These are phyloP conservation scores for Onchidella celtica DNA, from an alignment of 2,888 invertebrate genomes.

Conservation along the genomic window DNA sequence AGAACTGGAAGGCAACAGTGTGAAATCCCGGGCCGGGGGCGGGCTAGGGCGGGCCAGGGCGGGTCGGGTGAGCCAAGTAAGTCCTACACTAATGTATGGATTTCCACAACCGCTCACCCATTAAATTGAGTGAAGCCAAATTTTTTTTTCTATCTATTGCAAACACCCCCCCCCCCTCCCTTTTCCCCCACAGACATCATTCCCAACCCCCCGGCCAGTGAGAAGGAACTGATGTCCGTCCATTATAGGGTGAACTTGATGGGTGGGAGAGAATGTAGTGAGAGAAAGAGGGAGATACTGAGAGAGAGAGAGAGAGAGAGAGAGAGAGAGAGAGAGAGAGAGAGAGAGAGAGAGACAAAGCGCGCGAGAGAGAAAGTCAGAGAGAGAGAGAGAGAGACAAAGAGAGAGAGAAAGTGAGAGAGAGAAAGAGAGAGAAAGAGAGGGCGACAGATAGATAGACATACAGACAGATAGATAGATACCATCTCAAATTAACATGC, in stretches of 20 bases:
- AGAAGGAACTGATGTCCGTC: not conserved
- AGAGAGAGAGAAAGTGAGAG: not conserved
- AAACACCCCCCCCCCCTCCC: too few relatives aligned
- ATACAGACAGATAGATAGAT: not conserved
- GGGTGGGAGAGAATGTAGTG: not conserved
- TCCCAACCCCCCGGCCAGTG: too few relatives aligned
- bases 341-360: not conserved
- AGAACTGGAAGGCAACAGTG: not conserved
- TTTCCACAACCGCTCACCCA: not conserved
- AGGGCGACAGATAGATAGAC: not conserved
- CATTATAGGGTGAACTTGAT: too few relatives aligned
- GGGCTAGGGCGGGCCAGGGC: too few relatives aligned
- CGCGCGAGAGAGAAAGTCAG: not conserved
- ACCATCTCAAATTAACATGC: too few relatives aligned
- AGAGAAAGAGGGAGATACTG: not conserved
- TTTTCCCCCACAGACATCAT: too few relatives aligned
- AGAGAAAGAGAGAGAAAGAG: not conserved
- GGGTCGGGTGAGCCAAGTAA: not conserved
- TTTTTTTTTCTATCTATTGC: too few relatives aligned
- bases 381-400: constrained; percentile 6
- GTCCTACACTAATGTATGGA: not conserved
- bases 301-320: constrained; percentile 23
- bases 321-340: not conserved
- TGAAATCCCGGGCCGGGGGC: not conserved
- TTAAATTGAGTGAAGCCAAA: not conserved